These are phyloP conservation scores for Nasonia giraulti DNA, from an alignment of 1,140 invertebrate genomes.

Conservation along the genomic window DNA sequence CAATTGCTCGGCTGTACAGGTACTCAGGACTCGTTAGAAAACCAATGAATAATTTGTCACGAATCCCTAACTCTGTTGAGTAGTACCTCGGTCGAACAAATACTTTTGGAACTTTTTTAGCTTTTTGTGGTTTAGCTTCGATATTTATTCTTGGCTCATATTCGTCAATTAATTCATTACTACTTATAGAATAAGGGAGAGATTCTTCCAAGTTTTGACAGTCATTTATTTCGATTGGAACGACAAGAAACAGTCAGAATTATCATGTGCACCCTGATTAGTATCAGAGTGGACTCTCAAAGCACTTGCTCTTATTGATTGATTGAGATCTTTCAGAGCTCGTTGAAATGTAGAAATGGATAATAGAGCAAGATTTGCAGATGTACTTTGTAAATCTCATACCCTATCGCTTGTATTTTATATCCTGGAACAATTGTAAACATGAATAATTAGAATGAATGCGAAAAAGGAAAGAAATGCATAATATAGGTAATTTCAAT, in stretches of 20 bases:
- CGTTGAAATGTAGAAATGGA: constrained; percentile 99
- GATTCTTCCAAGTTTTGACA: constrained; percentile 63
- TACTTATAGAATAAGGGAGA: constrained; percentile 54
- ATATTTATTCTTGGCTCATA: constrained; percentile 77
- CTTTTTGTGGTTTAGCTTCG: constrained; percentile 74
- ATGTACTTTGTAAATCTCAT: constrained; percentile 66
- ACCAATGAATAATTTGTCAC: constrained; percentile 91
- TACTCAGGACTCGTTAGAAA: constrained; percentile 84
- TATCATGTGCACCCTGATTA: too few relatives aligned
- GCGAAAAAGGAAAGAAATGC: too few relatives aligned
- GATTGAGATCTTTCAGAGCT: constrained; percentile 98
- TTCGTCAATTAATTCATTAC: constrained; percentile 68
- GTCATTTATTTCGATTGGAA: constrained; percentile 56
- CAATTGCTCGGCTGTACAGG: constrained; percentile 81
- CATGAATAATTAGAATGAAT: too few relatives aligned
- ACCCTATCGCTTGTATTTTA: too few relatives aligned
- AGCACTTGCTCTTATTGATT: too few relatives aligned
- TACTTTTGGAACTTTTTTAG: constrained; percentile 72
- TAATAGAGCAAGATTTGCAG: constrained; percentile 97
- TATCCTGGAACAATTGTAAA: too few relatives aligned
- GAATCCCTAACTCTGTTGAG: constrained; percentile 92
- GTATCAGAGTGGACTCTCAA: too few relatives aligned
- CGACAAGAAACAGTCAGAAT: too few relatives aligned
- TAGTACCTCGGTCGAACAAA: constrained; percentile 90
- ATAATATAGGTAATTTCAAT: too few relatives aligned